Conservation (phyloP, 1,140 invertebrate genomes). For the Laupala kohalensis region DNA sequence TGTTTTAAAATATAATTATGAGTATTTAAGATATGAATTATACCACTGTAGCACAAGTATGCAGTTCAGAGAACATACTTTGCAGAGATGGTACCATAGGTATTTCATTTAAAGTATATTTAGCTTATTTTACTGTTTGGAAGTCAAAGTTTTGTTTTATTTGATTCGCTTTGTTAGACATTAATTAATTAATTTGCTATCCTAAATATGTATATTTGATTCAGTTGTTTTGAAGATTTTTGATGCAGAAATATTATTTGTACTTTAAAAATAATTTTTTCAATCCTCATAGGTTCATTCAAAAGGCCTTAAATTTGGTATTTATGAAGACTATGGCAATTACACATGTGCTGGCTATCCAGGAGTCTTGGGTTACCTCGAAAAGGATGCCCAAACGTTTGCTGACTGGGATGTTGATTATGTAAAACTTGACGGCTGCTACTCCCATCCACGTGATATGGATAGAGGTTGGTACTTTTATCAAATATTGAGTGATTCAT, state of each 20-base stretch:
- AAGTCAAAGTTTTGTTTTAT: background rate
- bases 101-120: too few species aligned
- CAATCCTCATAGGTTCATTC: constrained; percentile 63
- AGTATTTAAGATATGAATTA: too few species aligned
- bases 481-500: too few species aligned
- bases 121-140: too few species aligned
- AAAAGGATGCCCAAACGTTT: constrained; percentile 79
- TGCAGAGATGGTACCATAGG: too few species aligned
- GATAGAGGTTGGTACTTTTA: constrained; percentile 40
- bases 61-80: too few species aligned
- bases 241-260: background rate
- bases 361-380: constrained; percentile 73
- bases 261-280: background rate
- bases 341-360: constrained; percentile 92
- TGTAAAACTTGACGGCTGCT: constrained; percentile 92
- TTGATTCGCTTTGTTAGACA: background rate
- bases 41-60: too few species aligned
- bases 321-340: constrained; percentile 93
- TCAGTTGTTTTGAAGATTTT: too few species aligned
- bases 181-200: background rate
- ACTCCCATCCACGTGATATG: constrained; percentile 71
- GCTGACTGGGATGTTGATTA: constrained; percentile 96
- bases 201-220: too few species aligned
- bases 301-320: constrained; percentile 89
- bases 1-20: too few species aligned